Percentiles rank a stretch among this genome's conserved stretches.
Conservation (phyloP, 2,113 vertebrate genomes). For the Ceuthmochares aereus region DNA sequence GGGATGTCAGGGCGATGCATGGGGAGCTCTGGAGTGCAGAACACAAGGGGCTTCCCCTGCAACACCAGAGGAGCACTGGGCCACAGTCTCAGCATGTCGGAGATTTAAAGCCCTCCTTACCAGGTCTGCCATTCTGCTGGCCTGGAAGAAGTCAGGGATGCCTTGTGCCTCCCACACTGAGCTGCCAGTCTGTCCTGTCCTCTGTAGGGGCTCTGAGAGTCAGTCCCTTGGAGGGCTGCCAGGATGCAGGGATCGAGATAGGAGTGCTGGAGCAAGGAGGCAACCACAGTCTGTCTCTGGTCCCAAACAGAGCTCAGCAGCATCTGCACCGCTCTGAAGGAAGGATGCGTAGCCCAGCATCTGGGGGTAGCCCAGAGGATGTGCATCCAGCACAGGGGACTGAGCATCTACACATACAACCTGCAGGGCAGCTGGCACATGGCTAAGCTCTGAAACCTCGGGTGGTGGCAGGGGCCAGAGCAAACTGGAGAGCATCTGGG, state of each 20-base stretch:
- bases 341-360: rapidly evolving
- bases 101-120: background rate
- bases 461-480: background rate
- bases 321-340: background rate
- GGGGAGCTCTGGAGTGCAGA: background rate
- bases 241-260: background rate
- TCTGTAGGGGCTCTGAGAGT: background rate
- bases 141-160: background rate
- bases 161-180: rapidly evolving
- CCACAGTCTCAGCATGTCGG: rapidly evolving
- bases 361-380: background rate
- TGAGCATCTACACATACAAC: rapidly evolving
- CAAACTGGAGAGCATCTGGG: background rate
- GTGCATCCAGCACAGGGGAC: background rate
- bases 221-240: rapidly evolving
- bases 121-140: background rate
- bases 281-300: rapidly evolving
- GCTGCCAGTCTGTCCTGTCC: background rate
- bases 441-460: background rate
- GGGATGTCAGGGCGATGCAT: background rate
- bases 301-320: background rate
- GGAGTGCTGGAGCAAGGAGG: background rate
- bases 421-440: rapidly evolving
- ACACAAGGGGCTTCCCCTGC: background rate
- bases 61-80: rapidly evolving